phyloP scores from a whole-genome alignment of 2,113 vertebrate genomes.

The Telmatochromis brichardi region DNA sequence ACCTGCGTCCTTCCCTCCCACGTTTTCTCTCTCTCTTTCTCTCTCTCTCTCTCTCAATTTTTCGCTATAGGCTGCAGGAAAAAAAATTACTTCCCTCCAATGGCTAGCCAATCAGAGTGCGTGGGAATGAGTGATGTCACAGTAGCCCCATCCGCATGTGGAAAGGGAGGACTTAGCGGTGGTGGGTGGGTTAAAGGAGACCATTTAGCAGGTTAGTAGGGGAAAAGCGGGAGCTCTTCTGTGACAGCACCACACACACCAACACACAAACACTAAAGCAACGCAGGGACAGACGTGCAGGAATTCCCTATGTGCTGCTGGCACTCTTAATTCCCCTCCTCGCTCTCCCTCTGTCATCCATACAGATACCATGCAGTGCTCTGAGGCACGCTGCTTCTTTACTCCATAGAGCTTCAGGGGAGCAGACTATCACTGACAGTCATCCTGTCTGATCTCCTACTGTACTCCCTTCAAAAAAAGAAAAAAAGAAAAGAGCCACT shows the following conservation, averaged over 20 bases:
- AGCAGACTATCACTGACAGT: slow-evolving; percentile 34
- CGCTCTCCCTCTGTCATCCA: slow-evolving; percentile 4
- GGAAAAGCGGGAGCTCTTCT: not conserved
- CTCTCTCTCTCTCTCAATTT: slow-evolving; percentile 12
- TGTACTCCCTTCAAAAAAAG: slow-evolving; percentile 29
- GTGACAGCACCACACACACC: slow-evolving; percentile 12
- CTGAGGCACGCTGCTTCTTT: slow-evolving; percentile 26
- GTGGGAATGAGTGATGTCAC: slow-evolving; percentile 64
- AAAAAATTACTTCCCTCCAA: slow-evolving; percentile 58
- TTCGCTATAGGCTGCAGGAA: slow-evolving; percentile 50
- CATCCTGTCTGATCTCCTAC: slow-evolving; percentile 48
- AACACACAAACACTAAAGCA: not conserved
- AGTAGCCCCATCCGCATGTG: slow-evolving; percentile 34
- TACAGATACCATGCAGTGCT: slow-evolving; percentile 36
- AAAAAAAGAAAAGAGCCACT: not conserved
- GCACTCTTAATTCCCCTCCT: slow-evolving; percentile 16
- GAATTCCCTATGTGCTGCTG: slow-evolving; percentile 41
- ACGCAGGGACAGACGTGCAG: slow-evolving; percentile 29
- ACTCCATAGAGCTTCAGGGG: slow-evolving; percentile 30
- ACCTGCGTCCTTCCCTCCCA: not conserved
- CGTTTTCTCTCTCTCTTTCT: not conserved
- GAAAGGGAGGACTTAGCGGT: not conserved
- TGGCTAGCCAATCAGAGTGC: slow-evolving; percentile 50
- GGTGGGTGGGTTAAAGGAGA: slow-evolving; percentile 31
- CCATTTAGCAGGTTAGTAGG: slow-evolving; percentile 43